phyloP scores from a whole-genome alignment of 2,888 invertebrate species.

The Octodonta nipae region DNA sequence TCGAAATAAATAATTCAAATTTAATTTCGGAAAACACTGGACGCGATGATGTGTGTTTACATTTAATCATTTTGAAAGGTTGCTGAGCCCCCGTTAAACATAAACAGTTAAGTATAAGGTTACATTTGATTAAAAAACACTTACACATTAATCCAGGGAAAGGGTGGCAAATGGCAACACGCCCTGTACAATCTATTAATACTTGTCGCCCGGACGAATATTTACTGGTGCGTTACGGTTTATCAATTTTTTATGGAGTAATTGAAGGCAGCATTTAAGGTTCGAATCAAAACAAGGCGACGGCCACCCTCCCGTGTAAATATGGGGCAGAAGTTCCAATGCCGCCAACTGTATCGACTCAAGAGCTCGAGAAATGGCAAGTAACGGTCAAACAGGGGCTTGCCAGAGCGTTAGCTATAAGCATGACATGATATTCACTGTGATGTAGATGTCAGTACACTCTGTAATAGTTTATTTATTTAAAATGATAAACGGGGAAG shows the following conservation, averaged over 20 bases:
- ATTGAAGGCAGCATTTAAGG: neutral
- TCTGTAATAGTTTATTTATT: no score
- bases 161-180: constrained; percentile 24
- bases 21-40: constrained; percentile 31
- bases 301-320: no score
- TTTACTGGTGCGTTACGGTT: constrained; percentile 21
- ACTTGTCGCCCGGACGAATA: constrained; percentile 18
- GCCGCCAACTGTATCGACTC: no score
- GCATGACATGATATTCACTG: no score
- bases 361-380: no score
- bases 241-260: constrained; percentile 14
- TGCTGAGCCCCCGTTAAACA: constrained; percentile 28
- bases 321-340: no score
- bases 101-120: constrained; percentile 34
- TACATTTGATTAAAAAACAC: constrained; percentile 37
- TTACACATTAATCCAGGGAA: no score
- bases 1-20: constrained; percentile 34
- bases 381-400: no score
- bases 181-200: constrained; percentile 22
- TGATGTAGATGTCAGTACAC: no score
- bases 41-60: constrained; percentile 32
- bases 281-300: neutral
- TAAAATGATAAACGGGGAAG: no score
- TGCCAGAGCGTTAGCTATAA: no score
- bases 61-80: constrained; percentile 37